Evolutionary conservation across 2,888 invertebrate genomes (phyloP).

Genomic region (Eulithis testata): DNA sequence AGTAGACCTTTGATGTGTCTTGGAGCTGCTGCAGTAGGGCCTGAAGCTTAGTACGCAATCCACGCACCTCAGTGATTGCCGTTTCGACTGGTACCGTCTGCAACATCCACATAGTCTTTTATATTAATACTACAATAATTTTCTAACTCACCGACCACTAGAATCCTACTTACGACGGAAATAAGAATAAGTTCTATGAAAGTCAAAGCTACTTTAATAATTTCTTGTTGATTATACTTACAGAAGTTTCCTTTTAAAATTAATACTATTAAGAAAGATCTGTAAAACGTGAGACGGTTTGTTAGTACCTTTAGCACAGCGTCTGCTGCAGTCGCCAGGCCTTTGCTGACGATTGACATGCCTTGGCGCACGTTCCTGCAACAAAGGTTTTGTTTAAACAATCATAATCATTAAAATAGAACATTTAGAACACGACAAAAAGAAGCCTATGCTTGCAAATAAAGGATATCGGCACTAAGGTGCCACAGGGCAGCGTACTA

Average conservation of each 20-base stretch:
- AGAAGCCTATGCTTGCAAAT: too few relatives aligned
- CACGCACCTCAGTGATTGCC: conserved; percentile 83
- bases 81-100: conserved; percentile 86
- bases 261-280: neutral
- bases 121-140: too few relatives aligned
- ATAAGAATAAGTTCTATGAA: too few relatives aligned
- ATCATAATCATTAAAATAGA: too few relatives aligned
- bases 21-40: conserved; percentile 80
- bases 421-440: too few relatives aligned
- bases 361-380: conserved; percentile 82
- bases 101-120: neutral
- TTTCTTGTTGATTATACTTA: too few relatives aligned
- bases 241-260: too few relatives aligned
- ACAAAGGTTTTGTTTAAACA: conserved; percentile 8
- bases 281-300: neutral
- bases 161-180: too few relatives aligned
- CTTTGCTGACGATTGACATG: conserved; percentile 80
- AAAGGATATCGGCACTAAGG: too few relatives aligned
- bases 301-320: conserved; percentile 86
- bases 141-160: too few relatives aligned
- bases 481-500: too few relatives aligned
- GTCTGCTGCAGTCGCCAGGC: conserved; percentile 85
- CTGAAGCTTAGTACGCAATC: conserved; percentile 72
- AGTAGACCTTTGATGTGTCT: conserved; percentile 75
- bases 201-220: too few relatives aligned